Evolutionary conservation across 2,888 invertebrate genomes (phyloP).

Genomic region (Latrodectus hesperus): DNA sequence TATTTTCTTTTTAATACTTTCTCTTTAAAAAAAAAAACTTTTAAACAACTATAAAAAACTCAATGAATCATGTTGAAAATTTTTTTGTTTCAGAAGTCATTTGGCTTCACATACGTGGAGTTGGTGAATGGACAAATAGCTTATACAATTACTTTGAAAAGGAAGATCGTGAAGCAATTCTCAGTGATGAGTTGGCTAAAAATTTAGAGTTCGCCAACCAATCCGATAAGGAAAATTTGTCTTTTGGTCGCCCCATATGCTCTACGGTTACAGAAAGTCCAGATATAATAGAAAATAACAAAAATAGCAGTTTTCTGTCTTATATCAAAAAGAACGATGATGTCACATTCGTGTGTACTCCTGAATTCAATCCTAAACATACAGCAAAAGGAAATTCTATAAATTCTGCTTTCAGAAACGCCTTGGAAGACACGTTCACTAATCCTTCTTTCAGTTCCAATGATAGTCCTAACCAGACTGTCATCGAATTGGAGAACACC

Average conservation of each 20-base stretch:
- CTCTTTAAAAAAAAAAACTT: too few species aligned
- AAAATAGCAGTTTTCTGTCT: constrained; percentile 9
- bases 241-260: not conserved
- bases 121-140: constrained; percentile 95
- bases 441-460: constrained; percentile 10
- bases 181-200: constrained; percentile 59
- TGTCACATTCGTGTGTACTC: constrained; percentile 1
- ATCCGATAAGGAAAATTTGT: not conserved
- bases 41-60: too few species aligned
- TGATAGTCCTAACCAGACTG: constrained; percentile 21
- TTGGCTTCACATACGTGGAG: constrained; percentile 94
- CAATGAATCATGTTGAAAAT: too few species aligned
- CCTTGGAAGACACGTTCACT: constrained; percentile 15
- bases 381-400: not conserved
- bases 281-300: not conserved
- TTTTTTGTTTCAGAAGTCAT: constrained; percentile 82
- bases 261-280: not conserved
- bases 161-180: constrained; percentile 56
- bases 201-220: not conserved
- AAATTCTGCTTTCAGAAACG: constrained; percentile 2
- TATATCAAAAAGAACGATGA: not conserved
- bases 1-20: too few species aligned
- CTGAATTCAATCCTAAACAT: not conserved
- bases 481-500: constrained; percentile 28
- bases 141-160: constrained; percentile 84